These are phyloP conservation scores for Motacilla tschutschensis DNA, from an alignment of 2,113 vertebrate genomes.

Conservation along the genomic window DNA sequence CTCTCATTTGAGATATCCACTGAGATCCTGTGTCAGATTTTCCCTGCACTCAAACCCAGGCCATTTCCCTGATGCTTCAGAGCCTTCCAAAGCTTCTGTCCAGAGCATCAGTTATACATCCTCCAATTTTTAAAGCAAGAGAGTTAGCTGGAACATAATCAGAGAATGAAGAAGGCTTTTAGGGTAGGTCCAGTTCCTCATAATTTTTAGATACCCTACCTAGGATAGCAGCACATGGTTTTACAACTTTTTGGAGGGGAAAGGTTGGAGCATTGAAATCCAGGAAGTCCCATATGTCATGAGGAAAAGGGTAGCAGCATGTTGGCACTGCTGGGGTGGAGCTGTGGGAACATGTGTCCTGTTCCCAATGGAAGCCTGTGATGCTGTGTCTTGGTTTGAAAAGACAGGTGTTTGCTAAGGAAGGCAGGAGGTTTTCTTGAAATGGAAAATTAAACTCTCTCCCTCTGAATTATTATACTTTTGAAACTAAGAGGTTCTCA, in stretches of 20 bases:
- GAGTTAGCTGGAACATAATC: not conserved
- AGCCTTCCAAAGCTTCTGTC: not conserved
- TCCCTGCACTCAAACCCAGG: not conserved
- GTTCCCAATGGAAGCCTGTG: not conserved
- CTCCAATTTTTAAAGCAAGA: not conserved
- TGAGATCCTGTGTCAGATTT: not conserved
- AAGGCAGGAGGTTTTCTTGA: not conserved
- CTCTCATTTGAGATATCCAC: not conserved
- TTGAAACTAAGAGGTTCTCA: not conserved
- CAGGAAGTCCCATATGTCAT: not conserved
- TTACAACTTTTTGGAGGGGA: not conserved
- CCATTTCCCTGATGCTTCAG: not conserved
- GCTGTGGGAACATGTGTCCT: not conserved
- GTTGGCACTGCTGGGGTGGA: not conserved
- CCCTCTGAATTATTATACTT: not conserved
- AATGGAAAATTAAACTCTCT: not conserved
- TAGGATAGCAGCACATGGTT: rapidly evolving
- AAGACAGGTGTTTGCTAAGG: not conserved
- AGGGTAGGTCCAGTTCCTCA: not conserved
- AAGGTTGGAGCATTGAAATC: not conserved
- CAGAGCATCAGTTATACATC: not conserved
- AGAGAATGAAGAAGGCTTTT: not conserved
- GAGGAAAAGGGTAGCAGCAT: not conserved
- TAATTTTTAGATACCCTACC: not conserved
- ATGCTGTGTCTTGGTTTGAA: not conserved